Evolutionary conservation across 2,888 invertebrate species (phyloP), one percentile per base, ranked within the genome.

Genomic region (Teinopalpus imperialis): DNA sequence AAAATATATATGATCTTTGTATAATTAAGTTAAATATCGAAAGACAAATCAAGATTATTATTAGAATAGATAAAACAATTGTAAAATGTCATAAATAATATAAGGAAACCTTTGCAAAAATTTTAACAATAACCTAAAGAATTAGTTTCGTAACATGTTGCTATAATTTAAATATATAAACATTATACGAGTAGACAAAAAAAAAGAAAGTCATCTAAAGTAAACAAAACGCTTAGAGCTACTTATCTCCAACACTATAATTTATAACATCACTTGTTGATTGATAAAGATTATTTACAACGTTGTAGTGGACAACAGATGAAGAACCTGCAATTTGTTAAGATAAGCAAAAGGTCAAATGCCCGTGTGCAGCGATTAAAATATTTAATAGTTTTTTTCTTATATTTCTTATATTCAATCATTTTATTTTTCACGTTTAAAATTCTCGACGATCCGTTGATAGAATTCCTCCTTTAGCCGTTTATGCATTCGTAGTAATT

Each of bases 331-430:
- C 23, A 29, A 41, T 41, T 46, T 41, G 29, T 40, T 41, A 24
- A 35, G 16, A 46, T 46, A 46, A 35, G 27, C 23, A 40, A n/a
- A 46, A 46, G 34, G 35, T 41, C 46, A 14, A 30, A 41, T 35
- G 41, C 32, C 29, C 35, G 14, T n/a, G 12, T 40, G n/a, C n/a
- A 24, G 30, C 23, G 16, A 35, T 41, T 41, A 46, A 46, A 41
- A 41, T 35, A 40, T 9, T 45, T 40, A 41, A 41, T 40, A 29
- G 41, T 24, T 5, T 34, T 29, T 27, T 39, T 24, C 21, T 35
- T 34, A 14, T 29, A 12, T 37, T n/a, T n/a, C n/a, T n/a, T n/a
- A n/a, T n/a, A n/a, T n/a, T 34, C 14, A 23, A 23, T 18, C 9
- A 8, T 41, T 36, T 35, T 16, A 24, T 35, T 36, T n/a, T 14